Evolutionary conservation across 2,888 invertebrate species (phyloP).

Genomic region (Hypselothyrea guttata): DNA sequence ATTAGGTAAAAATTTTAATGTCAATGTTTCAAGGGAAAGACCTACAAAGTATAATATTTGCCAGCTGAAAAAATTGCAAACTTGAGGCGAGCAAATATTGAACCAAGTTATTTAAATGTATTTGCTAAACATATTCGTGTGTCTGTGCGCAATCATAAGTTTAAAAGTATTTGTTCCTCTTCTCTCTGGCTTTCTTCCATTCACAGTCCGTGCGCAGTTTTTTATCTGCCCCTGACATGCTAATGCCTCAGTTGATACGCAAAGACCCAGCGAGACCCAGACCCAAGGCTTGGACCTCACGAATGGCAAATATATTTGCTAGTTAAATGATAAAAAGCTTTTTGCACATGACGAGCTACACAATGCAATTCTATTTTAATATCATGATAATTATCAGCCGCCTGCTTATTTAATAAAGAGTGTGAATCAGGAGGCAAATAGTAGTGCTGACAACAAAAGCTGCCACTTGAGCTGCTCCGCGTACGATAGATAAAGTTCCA

Average conservation of each 20-base stretch:
- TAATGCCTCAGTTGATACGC: slow-evolving; percentile 55
- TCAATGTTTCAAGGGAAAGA: background rate
- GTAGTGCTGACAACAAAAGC: slow-evolving; percentile 31
- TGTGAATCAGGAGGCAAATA: slow-evolving; percentile 52
- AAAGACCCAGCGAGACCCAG: slow-evolving; percentile 42
- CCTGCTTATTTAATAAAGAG: slow-evolving; percentile 52
- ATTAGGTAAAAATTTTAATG: slow-evolving; percentile 7
- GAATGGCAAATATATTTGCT: slow-evolving; percentile 14
- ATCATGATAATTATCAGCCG: slow-evolving; percentile 40
- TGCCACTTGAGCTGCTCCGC: slow-evolving; percentile 13
- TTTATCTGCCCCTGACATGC: slow-evolving; percentile 60
- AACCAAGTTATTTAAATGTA: slow-evolving; percentile 27
- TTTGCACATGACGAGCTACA: slow-evolving; percentile 39
- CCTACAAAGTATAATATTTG: background rate
- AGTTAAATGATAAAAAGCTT: slow-evolving; percentile 31
- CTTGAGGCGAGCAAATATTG: slow-evolving; percentile 56
- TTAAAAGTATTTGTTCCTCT: slow-evolving; percentile 7
- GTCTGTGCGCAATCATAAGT: background rate
- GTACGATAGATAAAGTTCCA: slow-evolving; percentile 20
- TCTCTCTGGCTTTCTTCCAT: slow-evolving; percentile 5
- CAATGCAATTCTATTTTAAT: slow-evolving; percentile 39
- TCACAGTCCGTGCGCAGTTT: slow-evolving; percentile 48
- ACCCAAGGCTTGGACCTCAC: background rate
- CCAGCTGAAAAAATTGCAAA: slow-evolving; percentile 18
- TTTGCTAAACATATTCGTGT: background rate